Evolutionary conservation across 2,888 invertebrate genomes (phyloP).

Genomic region (Ennomos erosarius): DNA sequence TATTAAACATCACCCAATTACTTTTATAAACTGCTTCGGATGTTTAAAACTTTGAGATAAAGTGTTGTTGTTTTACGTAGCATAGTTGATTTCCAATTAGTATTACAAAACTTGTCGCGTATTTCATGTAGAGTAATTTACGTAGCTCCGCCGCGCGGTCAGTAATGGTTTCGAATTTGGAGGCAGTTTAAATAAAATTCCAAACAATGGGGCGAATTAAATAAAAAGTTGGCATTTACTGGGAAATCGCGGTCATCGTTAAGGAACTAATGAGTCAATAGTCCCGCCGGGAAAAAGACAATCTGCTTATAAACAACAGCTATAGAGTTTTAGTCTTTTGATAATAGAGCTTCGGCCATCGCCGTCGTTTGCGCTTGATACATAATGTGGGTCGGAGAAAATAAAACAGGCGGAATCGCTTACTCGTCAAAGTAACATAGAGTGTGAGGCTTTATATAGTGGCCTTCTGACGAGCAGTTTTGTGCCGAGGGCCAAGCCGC

Average conservation of each 20-base stretch:
- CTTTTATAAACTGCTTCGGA: conserved; percentile 44
- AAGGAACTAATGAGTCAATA: conserved; percentile 39
- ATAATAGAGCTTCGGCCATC: conserved; percentile 26
- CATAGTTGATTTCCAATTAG: conserved; percentile 72
- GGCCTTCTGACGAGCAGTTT: conserved; percentile 53
- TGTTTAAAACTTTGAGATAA: conserved; percentile 49
- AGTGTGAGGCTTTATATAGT: conserved; percentile 42
- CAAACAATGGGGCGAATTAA: conserved; percentile 54
- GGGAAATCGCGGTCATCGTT: conserved; percentile 38
- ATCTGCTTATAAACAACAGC: conserved; percentile 31
- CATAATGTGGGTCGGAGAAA: conserved; percentile 27
- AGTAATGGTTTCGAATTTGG: conserved; percentile 55
- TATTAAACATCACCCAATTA: conserved; percentile 26
- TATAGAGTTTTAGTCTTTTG: conserved; percentile 2
- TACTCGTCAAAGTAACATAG: conserved; percentile 41
- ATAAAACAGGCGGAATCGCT: conserved; percentile 33
- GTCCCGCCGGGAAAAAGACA: conserved; percentile 39
- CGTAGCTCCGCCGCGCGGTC: conserved; percentile 60
- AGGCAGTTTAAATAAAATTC: conserved; percentile 56
- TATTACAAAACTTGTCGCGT: conserved; percentile 63
- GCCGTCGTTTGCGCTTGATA: conserved; percentile 17
- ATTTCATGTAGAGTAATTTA: conserved; percentile 67
- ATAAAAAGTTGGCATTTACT: conserved; percentile 55
- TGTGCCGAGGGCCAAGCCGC: conserved; percentile 48
- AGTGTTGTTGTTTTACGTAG: conserved; percentile 56